Conservation (phyloP, 2,797 vertebrate species). For the Gallinago stenura region DNA sequence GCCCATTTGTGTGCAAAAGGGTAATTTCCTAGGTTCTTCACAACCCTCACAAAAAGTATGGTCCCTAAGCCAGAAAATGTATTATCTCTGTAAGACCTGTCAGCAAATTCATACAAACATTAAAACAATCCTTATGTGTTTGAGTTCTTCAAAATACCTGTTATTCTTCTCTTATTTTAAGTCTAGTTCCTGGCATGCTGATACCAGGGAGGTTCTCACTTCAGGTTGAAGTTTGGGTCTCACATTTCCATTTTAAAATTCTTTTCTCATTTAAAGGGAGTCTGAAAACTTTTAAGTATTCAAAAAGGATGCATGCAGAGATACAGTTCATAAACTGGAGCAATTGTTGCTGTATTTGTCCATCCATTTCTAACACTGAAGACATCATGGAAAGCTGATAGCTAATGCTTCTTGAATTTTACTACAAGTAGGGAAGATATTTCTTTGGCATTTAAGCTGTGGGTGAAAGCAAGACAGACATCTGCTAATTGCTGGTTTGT, state of each 20-base stretch:
- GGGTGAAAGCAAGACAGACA: neutral
- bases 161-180: neutral
- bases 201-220: neutral
- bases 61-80: neutral
- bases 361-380: neutral
- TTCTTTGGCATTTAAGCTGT: neutral
- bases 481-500: neutral
- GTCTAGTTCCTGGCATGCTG: neutral
- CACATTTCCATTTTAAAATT: neutral
- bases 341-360: neutral
- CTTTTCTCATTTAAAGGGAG: neutral
- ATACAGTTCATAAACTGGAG: neutral
- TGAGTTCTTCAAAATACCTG: neutral
- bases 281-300: neutral
- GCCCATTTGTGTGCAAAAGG: neutral
- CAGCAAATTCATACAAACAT: neutral
- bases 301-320: neutral
- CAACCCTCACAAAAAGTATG: neutral
- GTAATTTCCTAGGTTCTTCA: neutral
- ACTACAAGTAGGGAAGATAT: neutral
- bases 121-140: neutral
- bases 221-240: neutral
- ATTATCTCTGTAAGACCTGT: neutral
- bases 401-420: neutral
- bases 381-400: neutral